These are phyloP conservation scores for Xanthia icteritia DNA, from an alignment of 2,888 invertebrate genomes.

Conservation along the genomic window DNA sequence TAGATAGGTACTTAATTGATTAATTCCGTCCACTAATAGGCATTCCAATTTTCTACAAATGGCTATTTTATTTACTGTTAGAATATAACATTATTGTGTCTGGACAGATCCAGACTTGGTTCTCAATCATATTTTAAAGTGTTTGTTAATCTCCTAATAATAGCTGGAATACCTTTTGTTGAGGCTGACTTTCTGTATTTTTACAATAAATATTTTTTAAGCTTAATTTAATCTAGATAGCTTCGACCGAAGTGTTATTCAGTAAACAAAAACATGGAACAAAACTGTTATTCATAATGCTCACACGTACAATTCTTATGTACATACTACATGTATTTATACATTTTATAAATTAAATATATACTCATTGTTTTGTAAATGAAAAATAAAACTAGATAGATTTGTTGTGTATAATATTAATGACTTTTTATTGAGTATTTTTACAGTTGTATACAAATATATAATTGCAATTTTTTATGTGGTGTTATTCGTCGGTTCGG, in stretches of 20 bases:
- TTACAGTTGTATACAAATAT: constrained; percentile 70
- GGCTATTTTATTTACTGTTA: constrained; percentile 13
- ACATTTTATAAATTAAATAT: background rate
- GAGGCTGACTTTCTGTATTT: background rate
- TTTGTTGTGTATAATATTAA: constrained; percentile 67
- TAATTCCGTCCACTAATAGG: constrained; percentile 29
- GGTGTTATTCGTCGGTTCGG: constrained; percentile 59
- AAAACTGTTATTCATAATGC: background rate
- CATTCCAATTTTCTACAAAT: constrained; percentile 22
- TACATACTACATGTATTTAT: background rate
- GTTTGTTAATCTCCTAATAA: constrained; percentile 2
- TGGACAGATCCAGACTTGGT: background rate
- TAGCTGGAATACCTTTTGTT: background rate
- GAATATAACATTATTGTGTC: constrained; percentile 12
- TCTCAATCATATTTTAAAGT: background rate
- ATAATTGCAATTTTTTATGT: constrained; percentile 64
- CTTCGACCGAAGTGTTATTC: background rate
- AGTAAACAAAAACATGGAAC: background rate
- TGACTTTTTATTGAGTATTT: constrained; percentile 71
- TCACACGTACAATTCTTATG: constrained; percentile 15
- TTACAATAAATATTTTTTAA: background rate
- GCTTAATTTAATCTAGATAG: background rate
- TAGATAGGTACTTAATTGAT: constrained; percentile 10
- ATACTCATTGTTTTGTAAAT: constrained; percentile 14
- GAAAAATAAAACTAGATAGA: constrained; percentile 46